Percentiles rank a stretch among this genome's conserved stretches.
These are phyloP conservation scores for Amphipyra berbera DNA, from an alignment of 2,888 invertebrate genomes.

Conservation along the genomic window DNA sequence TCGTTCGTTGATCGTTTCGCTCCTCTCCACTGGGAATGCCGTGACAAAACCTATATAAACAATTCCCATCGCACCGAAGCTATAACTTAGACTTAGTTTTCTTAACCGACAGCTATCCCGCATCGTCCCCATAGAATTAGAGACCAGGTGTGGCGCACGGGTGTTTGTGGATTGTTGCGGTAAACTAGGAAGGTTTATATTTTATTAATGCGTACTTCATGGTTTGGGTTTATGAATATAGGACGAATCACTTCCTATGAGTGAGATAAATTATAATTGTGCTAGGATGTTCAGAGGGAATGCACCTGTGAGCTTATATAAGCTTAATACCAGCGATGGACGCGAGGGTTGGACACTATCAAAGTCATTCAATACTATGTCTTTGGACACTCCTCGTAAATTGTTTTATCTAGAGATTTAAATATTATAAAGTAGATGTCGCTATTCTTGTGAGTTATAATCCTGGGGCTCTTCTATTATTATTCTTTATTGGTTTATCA, in stretches of 20 bases:
- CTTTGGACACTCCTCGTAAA: no score
- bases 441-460: no score
- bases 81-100: slow-evolving; percentile 19
- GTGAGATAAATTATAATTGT: neutral
- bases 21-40: neutral
- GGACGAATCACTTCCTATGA: neutral
- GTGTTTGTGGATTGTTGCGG: slow-evolving; percentile 3
- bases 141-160: slow-evolving; percentile 8
- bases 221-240: slow-evolving; percentile 2
- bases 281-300: neutral
- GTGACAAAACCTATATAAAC: slow-evolving; percentile 14
- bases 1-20: no score
- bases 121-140: slow-evolving; percentile 1
- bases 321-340: no score
- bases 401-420: no score
- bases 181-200: slow-evolving; percentile 5
- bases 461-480: no score
- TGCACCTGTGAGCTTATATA: neutral
- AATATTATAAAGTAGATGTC: no score
- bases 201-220: slow-evolving; percentile 14
- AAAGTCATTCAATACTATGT: no score
- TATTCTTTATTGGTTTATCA: no score
- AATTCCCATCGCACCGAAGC: neutral
- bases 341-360: no score
- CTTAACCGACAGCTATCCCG: neutral